phyloP scores from a whole-genome alignment of 2,113 vertebrate species.

The Cyprinodon brontotheroides region DNA sequence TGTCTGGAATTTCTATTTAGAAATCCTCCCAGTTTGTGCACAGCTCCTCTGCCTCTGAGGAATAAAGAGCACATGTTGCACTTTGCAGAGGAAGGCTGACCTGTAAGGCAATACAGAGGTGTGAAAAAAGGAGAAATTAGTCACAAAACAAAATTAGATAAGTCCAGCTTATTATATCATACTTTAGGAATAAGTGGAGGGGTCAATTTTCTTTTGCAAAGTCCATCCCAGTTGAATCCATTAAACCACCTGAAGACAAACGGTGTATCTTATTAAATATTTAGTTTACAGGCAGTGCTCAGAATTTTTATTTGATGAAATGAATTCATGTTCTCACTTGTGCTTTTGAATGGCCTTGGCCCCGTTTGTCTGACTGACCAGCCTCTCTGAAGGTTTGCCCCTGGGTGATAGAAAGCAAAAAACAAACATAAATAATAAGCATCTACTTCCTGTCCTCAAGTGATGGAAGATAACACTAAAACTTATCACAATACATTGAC shows the following conservation, averaged over 20 bases:
- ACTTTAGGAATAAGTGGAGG: constrained; percentile 74
- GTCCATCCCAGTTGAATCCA: constrained; percentile 79
- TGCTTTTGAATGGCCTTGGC: constrained; percentile 81
- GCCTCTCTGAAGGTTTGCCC: constrained; percentile 78
- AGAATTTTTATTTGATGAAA: constrained; percentile 5
- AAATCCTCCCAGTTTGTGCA: constrained; percentile 75
- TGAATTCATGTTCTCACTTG: constrained; percentile 69
- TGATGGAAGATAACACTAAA: constrained; percentile 6
- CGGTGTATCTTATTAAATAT: constrained; percentile 17
- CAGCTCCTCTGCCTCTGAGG: constrained; percentile 42
- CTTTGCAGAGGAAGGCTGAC: constrained; percentile 48
- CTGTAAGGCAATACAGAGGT: constrained; percentile 49
- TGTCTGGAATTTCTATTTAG: constrained; percentile 51
- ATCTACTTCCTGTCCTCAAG: constrained; percentile 16
- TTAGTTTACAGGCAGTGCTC: not conserved
- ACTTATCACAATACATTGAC: not conserved
- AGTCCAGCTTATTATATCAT: constrained; percentile 35
- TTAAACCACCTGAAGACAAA: constrained; percentile 78
- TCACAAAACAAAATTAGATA: not conserved
- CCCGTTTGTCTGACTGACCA: constrained; percentile 74
- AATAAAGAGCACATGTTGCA: constrained; percentile 36
- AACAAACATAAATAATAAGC: constrained; percentile 36
- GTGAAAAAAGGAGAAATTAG: not conserved
- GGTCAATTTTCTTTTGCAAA: constrained; percentile 64
- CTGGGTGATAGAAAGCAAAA: constrained; percentile 59